phyloP scores from a whole-genome alignment of 2,113 vertebrate species.

The Hippocampus barbouri region DNA sequence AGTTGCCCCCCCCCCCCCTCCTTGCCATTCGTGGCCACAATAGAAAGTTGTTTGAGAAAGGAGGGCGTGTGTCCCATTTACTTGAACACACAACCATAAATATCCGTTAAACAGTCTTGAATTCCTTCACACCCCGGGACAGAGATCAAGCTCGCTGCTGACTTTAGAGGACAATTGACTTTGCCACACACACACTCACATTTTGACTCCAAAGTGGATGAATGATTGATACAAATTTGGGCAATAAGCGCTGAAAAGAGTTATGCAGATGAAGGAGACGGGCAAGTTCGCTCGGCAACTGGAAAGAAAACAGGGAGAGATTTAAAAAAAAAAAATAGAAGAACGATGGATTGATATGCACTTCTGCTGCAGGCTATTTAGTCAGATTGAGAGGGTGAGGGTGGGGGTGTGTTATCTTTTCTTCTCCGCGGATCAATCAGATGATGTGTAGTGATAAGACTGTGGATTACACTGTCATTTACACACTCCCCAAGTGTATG shows the following conservation, averaged over 20 bases:
- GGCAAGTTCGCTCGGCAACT: constrained; percentile 31
- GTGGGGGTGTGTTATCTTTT: constrained; percentile 47
- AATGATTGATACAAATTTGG: constrained; percentile 8
- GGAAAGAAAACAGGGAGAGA: constrained; percentile 34
- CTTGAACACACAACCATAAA: constrained; percentile 14
- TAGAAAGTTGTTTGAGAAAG: constrained; percentile 58
- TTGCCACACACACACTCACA: neutral
- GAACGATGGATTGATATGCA: constrained; percentile 55
- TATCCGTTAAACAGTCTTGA: constrained; percentile 17
- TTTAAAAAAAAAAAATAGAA: constrained; percentile 27
- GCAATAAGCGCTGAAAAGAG: constrained; percentile 5
- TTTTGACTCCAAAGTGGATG: constrained; percentile 18
- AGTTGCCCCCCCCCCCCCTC: constrained; percentile 24
- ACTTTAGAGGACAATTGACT: constrained; percentile 8
- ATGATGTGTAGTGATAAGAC: constrained; percentile 69
- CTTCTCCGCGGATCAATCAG: constrained; percentile 66
- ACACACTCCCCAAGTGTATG: constrained; percentile 43
- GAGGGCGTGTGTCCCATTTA: constrained; percentile 32
- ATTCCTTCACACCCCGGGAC: constrained; percentile 14
- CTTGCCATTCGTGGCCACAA: constrained; percentile 40
- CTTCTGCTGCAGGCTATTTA: constrained; percentile 55
- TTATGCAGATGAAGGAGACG: constrained; percentile 16
- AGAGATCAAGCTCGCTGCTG: constrained; percentile 30
- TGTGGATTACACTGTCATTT: constrained; percentile 60
- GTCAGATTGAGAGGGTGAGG: constrained; percentile 32